Evolutionary conservation across 2,888 invertebrate genomes (phyloP), one percentile per base, ranked within the genome.

Genomic region (Erebia ligea): DNA sequence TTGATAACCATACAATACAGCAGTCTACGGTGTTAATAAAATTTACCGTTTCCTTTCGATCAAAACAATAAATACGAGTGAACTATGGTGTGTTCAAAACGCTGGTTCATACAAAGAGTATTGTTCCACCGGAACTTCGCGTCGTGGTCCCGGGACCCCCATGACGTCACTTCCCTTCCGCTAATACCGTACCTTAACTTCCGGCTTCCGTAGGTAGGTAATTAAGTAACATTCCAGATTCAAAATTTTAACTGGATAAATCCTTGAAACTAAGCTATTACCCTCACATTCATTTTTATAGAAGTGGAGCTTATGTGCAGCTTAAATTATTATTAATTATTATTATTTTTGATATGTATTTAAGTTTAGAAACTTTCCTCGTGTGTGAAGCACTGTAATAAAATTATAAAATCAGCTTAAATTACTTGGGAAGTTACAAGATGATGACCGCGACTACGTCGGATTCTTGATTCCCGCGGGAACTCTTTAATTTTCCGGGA

Each of bases 41-140:
- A 74, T 50, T 66, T 68, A 72, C 70, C 58, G 70, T 74, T 72
- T 72, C 74, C 70, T 72, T 71, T 62, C 68, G 57, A 68, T 65
- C 62, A 63, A 67, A 69, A 62, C 57, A 66, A 68, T 69, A 65
- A 70, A 69, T 73, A 65, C 45, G 45, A 57, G 56, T 57, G 45
- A 65, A 67, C 67, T 70, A 65, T 74, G 73, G 75, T 68, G 67
- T 54, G 72, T 74, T 74, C 50, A 71, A 70, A 69, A 73, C 69
- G 65, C 69, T 74, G 73, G 77, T 78, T 78, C 81, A 80, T 84
- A 34, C 81, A 81, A 45, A 84, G 75, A 77, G 80, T 81, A 85
- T 87, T 86, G 86, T 88, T 83, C 81, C 78, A 73, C 84, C 85
- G 90, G 89, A 90, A 87, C 80, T 82, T 70, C 77, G 87, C 79